phyloP scores from a whole-genome alignment of 2,888 invertebrate genomes.

The Patella pellucida region DNA sequence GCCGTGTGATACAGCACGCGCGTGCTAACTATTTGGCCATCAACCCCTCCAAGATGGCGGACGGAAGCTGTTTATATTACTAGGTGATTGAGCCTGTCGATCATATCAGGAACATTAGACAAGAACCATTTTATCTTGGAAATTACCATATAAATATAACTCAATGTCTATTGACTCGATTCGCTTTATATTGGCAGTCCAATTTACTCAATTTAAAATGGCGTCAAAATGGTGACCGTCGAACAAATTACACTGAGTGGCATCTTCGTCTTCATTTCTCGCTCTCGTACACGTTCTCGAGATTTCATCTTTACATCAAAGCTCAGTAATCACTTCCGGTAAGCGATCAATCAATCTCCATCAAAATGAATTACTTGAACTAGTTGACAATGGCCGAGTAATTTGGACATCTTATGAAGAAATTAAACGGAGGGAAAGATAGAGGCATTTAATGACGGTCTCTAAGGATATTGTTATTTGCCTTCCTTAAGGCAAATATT shows the following conservation, averaged over 20 bases:
- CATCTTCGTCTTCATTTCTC: not conserved
- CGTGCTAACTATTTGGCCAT: too few relatives aligned
- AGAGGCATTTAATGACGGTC: slow-evolving; percentile 35
- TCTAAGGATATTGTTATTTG: slow-evolving; percentile 43
- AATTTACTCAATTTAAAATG: not conserved
- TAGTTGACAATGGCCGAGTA: slow-evolving; percentile 34
- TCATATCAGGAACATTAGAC: too few relatives aligned
- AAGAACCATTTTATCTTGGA: too few relatives aligned
- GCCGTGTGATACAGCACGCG: too few relatives aligned
- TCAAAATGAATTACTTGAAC: slow-evolving; percentile 37
- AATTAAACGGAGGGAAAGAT: slow-evolving; percentile 36
- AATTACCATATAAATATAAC: too few relatives aligned
- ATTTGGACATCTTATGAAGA: slow-evolving; percentile 37
- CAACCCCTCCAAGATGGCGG: too few relatives aligned
- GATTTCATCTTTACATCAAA: slow-evolving; percentile 22
- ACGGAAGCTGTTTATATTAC: too few relatives aligned
- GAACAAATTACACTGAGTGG: too few relatives aligned
- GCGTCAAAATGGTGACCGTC: not conserved
- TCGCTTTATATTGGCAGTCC: too few relatives aligned
- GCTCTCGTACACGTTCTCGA: slow-evolving; percentile 15
- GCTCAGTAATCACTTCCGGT: slow-evolving; percentile 26
- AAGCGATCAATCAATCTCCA: slow-evolving; percentile 26
- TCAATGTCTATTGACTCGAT: too few relatives aligned
- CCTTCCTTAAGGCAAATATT: slow-evolving; percentile 38
- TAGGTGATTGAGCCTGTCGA: too few relatives aligned